A percentile compares a stretch with the other conserved stretches of the same genome.
Evolutionary conservation across 2,797 vertebrate genomes (phyloP).

Genomic region (Pyrocephalus nanus): DNA sequence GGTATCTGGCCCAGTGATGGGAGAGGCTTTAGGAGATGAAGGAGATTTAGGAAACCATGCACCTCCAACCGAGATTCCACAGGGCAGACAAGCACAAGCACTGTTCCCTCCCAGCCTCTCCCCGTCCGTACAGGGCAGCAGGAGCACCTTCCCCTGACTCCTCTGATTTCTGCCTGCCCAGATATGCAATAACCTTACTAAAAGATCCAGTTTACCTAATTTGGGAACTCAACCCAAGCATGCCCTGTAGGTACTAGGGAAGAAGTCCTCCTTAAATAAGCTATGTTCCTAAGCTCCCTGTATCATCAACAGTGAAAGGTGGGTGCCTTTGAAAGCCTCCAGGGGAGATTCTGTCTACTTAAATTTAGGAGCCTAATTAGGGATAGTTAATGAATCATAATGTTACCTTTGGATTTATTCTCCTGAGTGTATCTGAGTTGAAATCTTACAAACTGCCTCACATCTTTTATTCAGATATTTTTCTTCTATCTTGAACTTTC

Average conservation of each 20-base stretch:
- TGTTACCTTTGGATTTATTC: slow-evolving; percentile 42
- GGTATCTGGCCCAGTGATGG: background rate
- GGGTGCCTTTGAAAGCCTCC: slow-evolving; percentile 37
- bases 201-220: background rate
- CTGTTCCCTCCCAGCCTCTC: background rate
- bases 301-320: background rate
- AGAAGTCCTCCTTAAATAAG: slow-evolving; percentile 26
- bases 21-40: background rate
- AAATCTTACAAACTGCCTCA: slow-evolving; percentile 30
- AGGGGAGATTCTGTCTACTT: slow-evolving; percentile 41
- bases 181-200: background rate
- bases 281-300: background rate
- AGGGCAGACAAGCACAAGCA: background rate
- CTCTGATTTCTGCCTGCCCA: background rate
- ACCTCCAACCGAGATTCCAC: background rate
- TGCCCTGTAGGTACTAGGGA: background rate
- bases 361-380: slow-evolving; percentile 60
- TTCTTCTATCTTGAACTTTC: slow-evolving; percentile 57
- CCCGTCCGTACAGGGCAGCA: background rate
- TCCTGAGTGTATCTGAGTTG: slow-evolving; percentile 39
- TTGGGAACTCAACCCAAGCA: background rate
- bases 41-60: background rate
- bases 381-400: slow-evolving; percentile 52
- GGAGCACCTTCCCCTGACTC: background rate
- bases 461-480: slow-evolving; percentile 45